A percentile compares a stretch with the other conserved stretches of the same genome.
These are phyloP conservation scores for Acestrorhynchus altus DNA, from an alignment of 2,797 vertebrate species.

Conservation along the genomic window DNA sequence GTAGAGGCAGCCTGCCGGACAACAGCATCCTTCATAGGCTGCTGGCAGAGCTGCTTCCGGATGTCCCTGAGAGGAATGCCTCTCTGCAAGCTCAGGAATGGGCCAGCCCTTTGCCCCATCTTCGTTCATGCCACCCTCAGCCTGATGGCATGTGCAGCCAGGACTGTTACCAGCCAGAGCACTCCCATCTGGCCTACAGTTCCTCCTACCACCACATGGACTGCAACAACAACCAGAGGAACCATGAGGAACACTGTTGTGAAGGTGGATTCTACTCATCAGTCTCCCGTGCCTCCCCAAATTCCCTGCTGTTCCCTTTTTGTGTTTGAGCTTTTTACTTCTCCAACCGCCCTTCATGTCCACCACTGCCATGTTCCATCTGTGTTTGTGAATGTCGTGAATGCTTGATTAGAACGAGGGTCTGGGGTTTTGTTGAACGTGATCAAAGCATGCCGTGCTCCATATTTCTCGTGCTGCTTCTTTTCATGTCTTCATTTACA, in stretches of 20 bases:
- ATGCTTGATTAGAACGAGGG: constrained; percentile 46
- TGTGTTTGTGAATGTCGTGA: constrained; percentile 60
- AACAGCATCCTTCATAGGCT: constrained; percentile 81
- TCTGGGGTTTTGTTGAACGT: constrained; percentile 15
- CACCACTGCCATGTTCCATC: constrained; percentile 43
- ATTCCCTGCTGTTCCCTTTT: constrained; percentile 20
- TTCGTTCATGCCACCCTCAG: constrained; percentile 64
- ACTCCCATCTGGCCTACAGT: constrained; percentile 73
- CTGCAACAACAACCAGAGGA: constrained; percentile 74
- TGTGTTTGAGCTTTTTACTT: constrained; percentile 51
- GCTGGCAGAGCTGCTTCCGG: constrained; percentile 85
- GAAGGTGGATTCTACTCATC: constrained; percentile 79
- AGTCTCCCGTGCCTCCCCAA: constrained; percentile 22
- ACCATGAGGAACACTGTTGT: constrained; percentile 70
- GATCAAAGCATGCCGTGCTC: constrained; percentile 15
- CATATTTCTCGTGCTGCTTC: neutral
- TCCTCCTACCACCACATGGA: constrained; percentile 79
- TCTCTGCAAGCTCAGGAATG: constrained; percentile 76
- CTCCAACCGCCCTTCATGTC: constrained; percentile 18
- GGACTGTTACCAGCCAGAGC: constrained; percentile 76
- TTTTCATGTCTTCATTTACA: neutral
- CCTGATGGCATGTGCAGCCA: constrained; percentile 74
- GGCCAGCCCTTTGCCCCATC: constrained; percentile 71
- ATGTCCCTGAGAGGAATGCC: constrained; percentile 85
- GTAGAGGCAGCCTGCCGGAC: constrained; percentile 58